phyloP scores from a whole-genome alignment of 2,113 vertebrate genomes.

The Macroglossus sobrinus region DNA sequence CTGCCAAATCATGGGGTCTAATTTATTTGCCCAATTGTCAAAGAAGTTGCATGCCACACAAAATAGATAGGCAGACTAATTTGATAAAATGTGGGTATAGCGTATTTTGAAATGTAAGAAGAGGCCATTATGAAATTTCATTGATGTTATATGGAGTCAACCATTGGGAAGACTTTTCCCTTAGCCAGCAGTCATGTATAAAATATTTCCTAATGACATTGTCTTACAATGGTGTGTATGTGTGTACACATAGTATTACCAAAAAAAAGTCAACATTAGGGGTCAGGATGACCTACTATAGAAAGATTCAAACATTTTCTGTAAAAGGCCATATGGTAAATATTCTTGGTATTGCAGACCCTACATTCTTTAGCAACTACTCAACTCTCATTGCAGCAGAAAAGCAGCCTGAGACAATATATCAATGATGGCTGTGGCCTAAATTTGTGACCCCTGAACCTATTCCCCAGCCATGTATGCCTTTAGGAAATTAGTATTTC shows the following conservation, averaged over 20 bases:
- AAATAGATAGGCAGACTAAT: not conserved
- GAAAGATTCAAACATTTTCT: not conserved
- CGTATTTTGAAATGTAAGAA: conserved; percentile 39
- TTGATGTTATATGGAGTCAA: not conserved
- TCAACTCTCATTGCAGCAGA: not conserved
- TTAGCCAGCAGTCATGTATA: not conserved
- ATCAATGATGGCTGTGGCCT: not conserved
- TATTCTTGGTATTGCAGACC: not conserved
- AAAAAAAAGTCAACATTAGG: not conserved
- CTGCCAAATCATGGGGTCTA: not conserved
- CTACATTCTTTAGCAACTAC: not conserved
- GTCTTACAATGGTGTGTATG: not conserved
- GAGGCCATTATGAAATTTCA: not conserved
- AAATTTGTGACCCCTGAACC: not conserved
- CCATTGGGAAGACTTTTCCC: not conserved
- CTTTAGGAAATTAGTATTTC: not conserved
- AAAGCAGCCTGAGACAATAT: not conserved
- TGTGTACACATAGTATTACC: not conserved
- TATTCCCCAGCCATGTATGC: not conserved
- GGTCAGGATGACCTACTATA: not conserved
- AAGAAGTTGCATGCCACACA: not conserved
- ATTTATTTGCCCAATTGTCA: not conserved
- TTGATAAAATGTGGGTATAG: not conserved
- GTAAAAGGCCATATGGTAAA: not conserved
- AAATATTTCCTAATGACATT: not conserved